Base-by-base conservation (phyloP, 2,888 invertebrate species). In the Tenthredo livida region DNA sequence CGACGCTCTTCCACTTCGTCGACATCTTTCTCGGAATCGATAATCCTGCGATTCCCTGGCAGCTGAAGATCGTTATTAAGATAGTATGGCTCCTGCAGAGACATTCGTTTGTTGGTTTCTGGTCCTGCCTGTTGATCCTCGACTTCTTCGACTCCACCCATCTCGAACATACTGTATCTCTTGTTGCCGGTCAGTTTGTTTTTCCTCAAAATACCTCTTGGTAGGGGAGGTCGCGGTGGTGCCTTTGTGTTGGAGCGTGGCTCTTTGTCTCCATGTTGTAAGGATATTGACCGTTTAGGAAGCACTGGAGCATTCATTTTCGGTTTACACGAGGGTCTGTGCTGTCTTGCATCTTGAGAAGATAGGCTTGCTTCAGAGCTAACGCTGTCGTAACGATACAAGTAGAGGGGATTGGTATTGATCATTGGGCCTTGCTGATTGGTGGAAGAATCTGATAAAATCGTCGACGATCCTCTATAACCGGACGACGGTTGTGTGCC, bases 401-500 rank as follows among this genome's bases (percentile, higher is more conserved):
- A 96, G 93, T 97, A 97, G 87, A 97, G 94, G 0, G 97, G 97
- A 92, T 96, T 96, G 88, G 95, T 94, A 93, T 95, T 95, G 29
- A 95, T 94, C 88, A 94, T 91, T 86, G 95, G 94, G 54, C 95
- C 95, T 10, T 96, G 96, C 88, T 96, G 96, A 88, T 96, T 96
- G 90, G 96, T 96, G n/a, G 96, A 96, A 37, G 97, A 97, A 89
- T 97, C 97, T 7, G 97, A 96, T 10, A 97, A 93, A 93, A 97
- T 96, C 1, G 97, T 97, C 0, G 97, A 97, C 0, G 97, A 97
- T 58, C 98, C 97, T 87, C 98, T 95, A 90, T 97, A 98, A 2
- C 98, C 98, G 17, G 97, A 97, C 77, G 97, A 97, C 9, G 97
- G 97, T 91, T 97, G 97, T 65, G 97, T 97, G 33, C 95, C 95